phyloP scores from a whole-genome alignment of 2,888 invertebrate genomes.

The Barypeithes pellucidus region DNA sequence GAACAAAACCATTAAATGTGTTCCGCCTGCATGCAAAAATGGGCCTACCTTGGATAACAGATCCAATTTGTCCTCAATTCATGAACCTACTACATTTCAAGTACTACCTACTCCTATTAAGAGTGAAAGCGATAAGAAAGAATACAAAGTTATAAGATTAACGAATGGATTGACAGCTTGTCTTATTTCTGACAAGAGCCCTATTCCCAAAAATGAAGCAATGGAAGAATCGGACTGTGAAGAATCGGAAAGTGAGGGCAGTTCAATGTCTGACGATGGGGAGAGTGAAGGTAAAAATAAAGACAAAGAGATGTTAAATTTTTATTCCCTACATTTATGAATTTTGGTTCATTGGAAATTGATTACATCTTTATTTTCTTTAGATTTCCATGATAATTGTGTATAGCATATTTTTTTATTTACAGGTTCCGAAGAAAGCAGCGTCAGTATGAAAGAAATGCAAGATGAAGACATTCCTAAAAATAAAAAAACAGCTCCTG shows the following conservation, averaged over 20 bases:
- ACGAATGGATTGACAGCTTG: slow-evolving; percentile 83
- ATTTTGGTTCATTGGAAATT: too few species aligned
- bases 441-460: slow-evolving; percentile 12
- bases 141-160: slow-evolving; percentile 79
- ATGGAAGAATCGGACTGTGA: slow-evolving; percentile 64
- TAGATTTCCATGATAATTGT: too few species aligned
- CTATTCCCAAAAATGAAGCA: slow-evolving; percentile 40
- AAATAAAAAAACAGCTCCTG: slow-evolving; percentile 46
- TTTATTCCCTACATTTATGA: too few species aligned
- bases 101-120: slow-evolving; percentile 75
- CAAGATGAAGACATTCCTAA: slow-evolving; percentile 16
- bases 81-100: slow-evolving; percentile 55
- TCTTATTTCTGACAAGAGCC: slow-evolving; percentile 77
- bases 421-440: slow-evolving; percentile 26
- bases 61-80: neutral
- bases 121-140: slow-evolving; percentile 84
- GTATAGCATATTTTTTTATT: too few species aligned
- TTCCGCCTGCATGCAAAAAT: neutral
- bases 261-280: slow-evolving; percentile 57
- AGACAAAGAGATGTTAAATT: too few species aligned
- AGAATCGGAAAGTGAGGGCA: slow-evolving; percentile 66
- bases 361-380: too few species aligned
- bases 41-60: slow-evolving; percentile 6
- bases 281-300: slow-evolving; percentile 46
- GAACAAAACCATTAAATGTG: slow-evolving; percentile 40